Evolutionary conservation across 2,113 vertebrate genomes (phyloP), one percentile per base, ranked within the genome.

Genomic region (Pterocles burchelli): DNA sequence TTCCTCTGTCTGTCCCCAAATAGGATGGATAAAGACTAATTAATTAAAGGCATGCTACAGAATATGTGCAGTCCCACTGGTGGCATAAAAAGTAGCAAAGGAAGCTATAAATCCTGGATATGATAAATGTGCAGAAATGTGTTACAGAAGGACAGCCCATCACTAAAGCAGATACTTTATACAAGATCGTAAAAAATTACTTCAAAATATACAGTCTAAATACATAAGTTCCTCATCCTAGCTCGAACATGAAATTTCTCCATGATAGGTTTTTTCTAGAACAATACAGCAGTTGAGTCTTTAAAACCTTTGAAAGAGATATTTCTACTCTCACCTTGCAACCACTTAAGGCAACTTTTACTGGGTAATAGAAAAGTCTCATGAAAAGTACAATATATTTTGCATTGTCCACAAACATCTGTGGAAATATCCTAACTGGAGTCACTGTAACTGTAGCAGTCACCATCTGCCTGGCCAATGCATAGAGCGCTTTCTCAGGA

Each of bases 11-110:
- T 93, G 48, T 81, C 49, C 65, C 54, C 70, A 87, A 12, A 90
- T 78, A 91, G 90, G 84, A 83, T 61, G 66, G 78, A 83, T 74
- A 91, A 94, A 91, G 67, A 65, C 55, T 91, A 96, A 95, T 95
- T 94, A 93, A 95, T 92, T 91, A 93, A 92, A 95, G 19, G 31
- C 71, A 81, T 81, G 38, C 41, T 38, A 48, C 45, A 65, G 80
- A 92, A 68, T 43, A 41, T 31, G 13, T 58, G 51, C 29, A 79
- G 67, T 82, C 84, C 71, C 85, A 88, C n/a, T 71, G 65, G 68
- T 77, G 45, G 28, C 33, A 73, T 61, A 74, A 96, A 88, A 90
- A 61, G 49, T 51, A 89, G 58, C 36, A 81, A 67, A 65, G 57
- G 41, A 95, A 93, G 46, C 12, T 77, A 59, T 73, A 77, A 89